Conservation (phyloP, 2,888 invertebrate genomes). For the Calliphora vomitoria region DNA sequence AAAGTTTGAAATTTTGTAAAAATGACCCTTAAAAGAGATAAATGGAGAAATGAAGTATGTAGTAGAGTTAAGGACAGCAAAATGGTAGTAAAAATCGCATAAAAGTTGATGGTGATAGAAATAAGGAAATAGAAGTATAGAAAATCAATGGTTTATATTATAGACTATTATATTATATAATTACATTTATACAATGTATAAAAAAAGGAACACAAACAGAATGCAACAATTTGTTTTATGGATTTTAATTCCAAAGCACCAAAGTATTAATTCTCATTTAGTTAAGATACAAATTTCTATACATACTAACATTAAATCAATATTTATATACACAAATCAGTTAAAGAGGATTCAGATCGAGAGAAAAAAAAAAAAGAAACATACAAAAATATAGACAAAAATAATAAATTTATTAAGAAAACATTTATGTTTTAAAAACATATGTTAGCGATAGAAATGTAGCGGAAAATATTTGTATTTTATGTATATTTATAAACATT, state of each 20-base stretch:
- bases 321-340: not conserved
- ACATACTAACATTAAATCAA: not conserved
- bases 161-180: no score
- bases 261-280: constrained; percentile 20
- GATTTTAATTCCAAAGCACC: not conserved
- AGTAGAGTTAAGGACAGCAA: no score
- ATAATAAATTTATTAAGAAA: not conserved
- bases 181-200: no score
- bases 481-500: not conserved
- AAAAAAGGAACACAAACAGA: no score
- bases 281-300: not conserved
- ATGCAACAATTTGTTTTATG: no score
- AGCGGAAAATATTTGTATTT: constrained; percentile 9
- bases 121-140: no score
- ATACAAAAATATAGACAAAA: not conserved
- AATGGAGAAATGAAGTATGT: no score
- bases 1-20: no score
- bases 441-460: not conserved
- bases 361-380: not conserved
- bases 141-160: no score
- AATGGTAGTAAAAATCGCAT: no score
- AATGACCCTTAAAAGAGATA: no score
- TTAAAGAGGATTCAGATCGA: not conserved
- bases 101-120: no score
- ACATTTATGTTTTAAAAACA: not conserved